Percentiles rank a stretch among this genome's conserved stretches.
Evolutionary conservation across 2,113 vertebrate species (phyloP).

Genomic region (Mustela nigripes): DNA sequence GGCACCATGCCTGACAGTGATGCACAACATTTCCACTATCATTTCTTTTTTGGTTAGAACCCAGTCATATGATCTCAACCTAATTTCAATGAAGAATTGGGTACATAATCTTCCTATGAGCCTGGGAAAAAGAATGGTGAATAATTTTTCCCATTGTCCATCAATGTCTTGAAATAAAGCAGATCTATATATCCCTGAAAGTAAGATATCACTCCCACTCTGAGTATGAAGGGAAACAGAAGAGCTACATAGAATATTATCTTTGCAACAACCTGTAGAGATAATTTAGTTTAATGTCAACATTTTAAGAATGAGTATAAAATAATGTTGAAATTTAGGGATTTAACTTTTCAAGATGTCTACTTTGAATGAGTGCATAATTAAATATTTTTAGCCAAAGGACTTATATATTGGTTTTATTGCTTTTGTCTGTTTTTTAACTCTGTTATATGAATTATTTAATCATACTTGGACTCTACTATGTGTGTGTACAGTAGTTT

Average conservation of each 20-base stretch:
- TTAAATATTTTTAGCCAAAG: neutral
- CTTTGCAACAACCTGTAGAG: neutral
- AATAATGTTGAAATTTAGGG: neutral
- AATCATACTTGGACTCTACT: neutral
- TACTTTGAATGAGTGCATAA: neutral
- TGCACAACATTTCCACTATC: neutral
- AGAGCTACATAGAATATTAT: neutral
- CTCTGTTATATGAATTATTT: neutral
- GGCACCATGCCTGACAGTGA: neutral
- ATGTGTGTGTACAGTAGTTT: neutral
- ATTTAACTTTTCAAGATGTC: neutral
- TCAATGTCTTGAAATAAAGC: neutral
- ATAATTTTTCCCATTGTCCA: neutral
- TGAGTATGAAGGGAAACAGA: neutral
- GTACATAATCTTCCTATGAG: neutral
- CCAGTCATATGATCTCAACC: neutral
- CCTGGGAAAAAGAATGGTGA: neutral
- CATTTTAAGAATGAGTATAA: neutral
- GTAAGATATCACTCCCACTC: neutral
- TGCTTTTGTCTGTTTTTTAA: neutral
- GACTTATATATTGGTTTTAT: neutral
- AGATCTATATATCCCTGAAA: neutral
- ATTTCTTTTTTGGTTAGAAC: neutral
- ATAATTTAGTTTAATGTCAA: neutral
- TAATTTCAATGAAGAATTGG: neutral